Conservation (phyloP, 1,140 invertebrate species). For the Adelges cooleyi region DNA sequence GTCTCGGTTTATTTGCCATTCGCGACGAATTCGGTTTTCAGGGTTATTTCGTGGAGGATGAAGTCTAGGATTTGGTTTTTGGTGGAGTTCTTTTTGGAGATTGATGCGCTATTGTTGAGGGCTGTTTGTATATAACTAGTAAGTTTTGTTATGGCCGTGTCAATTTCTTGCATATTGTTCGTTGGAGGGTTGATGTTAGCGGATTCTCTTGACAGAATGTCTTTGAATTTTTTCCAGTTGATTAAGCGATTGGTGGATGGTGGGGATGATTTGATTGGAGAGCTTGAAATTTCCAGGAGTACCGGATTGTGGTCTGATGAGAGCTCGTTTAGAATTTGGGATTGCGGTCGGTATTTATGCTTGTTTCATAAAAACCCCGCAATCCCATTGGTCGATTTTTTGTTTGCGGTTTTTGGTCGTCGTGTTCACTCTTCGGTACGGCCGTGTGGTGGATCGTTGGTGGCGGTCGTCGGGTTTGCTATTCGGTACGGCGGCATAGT, state of each 20-base stretch:
- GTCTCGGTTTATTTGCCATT: neutral
- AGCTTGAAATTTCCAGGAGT: neutral
- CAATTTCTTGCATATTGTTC: neutral
- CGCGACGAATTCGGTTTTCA: neutral
- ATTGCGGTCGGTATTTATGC: too few relatives aligned
- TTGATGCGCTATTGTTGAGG: neutral
- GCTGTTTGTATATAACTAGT: too few relatives aligned
- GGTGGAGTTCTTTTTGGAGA: neutral
- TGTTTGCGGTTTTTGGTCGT: too few relatives aligned
- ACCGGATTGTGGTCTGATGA: neutral
- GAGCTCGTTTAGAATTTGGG: neutral
- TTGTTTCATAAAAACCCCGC: too few relatives aligned
- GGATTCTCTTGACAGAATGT: neutral
- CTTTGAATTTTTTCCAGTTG: neutral
- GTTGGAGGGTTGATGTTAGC: neutral
- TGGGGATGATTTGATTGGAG: neutral
- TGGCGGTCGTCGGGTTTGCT: too few relatives aligned
- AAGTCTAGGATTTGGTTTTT: neutral
- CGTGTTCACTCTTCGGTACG: too few relatives aligned
- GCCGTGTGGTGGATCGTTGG: too few relatives aligned
- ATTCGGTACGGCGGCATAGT: too few relatives aligned
- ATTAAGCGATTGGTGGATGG: neutral
- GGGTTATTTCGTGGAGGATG: neutral
- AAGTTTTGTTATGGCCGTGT: neutral
- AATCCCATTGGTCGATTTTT: too few relatives aligned